phyloP scores from a whole-genome alignment of 2,797 vertebrate species.

The Menidia menidia region DNA sequence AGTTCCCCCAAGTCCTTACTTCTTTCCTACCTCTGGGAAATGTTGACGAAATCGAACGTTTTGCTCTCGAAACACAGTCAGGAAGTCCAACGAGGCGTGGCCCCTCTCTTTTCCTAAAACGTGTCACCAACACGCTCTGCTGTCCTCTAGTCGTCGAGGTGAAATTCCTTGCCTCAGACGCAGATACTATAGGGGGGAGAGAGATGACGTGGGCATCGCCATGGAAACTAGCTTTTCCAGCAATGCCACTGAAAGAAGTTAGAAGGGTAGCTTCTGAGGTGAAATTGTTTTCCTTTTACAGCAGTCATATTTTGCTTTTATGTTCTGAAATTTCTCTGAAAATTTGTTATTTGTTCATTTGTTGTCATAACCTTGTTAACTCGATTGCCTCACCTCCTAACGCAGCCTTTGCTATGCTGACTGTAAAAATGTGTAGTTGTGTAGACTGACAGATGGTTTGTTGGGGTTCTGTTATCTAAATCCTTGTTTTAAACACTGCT shows the following conservation, averaged over 20 bases:
- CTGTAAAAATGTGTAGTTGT: conserved; percentile 62
- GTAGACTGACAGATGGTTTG: conserved; percentile 35
- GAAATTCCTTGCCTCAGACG: conserved; percentile 68
- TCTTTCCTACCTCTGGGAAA: conserved; percentile 24
- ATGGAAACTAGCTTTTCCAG: conserved; percentile 66
- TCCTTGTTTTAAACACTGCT: conserved; percentile 18
- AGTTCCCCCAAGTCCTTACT: neutral
- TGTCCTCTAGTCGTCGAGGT: conserved; percentile 67
- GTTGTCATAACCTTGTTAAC: conserved; percentile 63
- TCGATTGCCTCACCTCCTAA: conserved; percentile 42
- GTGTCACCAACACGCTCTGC: conserved; percentile 40
- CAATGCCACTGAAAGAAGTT: conserved; percentile 41
- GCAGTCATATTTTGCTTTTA: conserved; percentile 58
- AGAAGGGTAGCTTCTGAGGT: conserved; percentile 48
- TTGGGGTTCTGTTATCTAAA: neutral
- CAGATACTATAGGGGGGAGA: conserved; percentile 34
- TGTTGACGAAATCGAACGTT: conserved; percentile 5
- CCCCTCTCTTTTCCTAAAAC: conserved; percentile 45
- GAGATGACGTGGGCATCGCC: conserved; percentile 56
- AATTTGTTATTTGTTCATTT: conserved; percentile 45
- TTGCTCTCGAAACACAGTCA: neutral
- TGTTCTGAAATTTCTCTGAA: conserved; percentile 47
- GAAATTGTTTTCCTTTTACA: conserved; percentile 45
- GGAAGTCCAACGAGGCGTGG: conserved; percentile 12
- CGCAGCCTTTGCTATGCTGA: conserved; percentile 46